A percentile compares a stretch with the other conserved stretches of the same genome.
These are phyloP conservation scores for Hemicentrotus pulcherrimus DNA, from an alignment of 35 echinoderm and acorn worm species.

Conservation along the genomic window DNA sequence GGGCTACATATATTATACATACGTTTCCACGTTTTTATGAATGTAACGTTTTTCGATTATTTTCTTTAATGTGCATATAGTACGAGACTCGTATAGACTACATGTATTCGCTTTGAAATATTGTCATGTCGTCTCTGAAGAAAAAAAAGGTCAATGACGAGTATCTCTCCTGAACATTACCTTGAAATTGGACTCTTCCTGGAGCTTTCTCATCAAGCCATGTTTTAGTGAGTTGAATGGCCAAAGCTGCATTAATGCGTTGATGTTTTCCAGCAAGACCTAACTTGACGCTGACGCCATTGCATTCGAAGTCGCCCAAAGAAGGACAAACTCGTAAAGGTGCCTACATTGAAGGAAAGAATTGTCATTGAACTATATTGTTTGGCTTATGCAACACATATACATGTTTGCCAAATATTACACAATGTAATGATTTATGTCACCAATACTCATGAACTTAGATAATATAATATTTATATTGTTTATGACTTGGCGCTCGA, in stretches of 20 bases:
- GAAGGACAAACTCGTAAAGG: slow-evolving; percentile 48
- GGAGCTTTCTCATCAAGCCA: slow-evolving; percentile 71
- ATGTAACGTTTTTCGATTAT: too few relatives aligned
- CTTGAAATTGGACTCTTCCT: neutral
- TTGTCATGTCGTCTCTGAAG: too few relatives aligned
- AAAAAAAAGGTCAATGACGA: too few relatives aligned
- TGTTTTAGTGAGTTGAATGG: slow-evolving; percentile 76
- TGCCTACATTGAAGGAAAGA: neutral
- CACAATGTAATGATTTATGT: too few relatives aligned
- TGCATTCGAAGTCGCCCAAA: slow-evolving; percentile 63
- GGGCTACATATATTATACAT: too few relatives aligned
- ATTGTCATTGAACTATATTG: neutral
- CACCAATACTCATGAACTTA: too few relatives aligned
- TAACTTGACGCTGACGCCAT: slow-evolving; percentile 64
- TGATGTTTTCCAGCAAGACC: slow-evolving; percentile 90
- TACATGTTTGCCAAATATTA: neutral
- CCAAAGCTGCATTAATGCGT: slow-evolving; percentile 80
- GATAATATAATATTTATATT: too few relatives aligned
- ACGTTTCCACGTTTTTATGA: too few relatives aligned
- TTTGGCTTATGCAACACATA: neutral
- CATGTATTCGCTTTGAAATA: too few relatives aligned
- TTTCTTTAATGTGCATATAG: too few relatives aligned
- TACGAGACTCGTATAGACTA: too few relatives aligned
- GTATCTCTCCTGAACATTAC: neutral
- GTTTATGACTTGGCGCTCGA: too few relatives aligned